Evolutionary conservation across 2,888 invertebrate species (phyloP), one percentile per base, ranked within the genome.

Genomic region (Antitype chi): DNA sequence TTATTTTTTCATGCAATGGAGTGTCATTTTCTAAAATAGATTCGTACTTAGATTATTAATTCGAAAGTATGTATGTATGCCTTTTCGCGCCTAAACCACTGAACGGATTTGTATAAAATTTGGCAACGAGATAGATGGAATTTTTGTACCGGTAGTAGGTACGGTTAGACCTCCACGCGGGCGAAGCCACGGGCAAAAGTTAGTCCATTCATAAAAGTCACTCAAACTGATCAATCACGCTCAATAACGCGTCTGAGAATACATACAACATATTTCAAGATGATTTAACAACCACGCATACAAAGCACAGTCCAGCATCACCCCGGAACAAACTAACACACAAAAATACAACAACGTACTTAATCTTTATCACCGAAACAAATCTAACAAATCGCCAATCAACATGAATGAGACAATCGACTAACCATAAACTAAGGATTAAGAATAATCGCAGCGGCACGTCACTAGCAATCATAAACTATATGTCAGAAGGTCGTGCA

Each of bases 371-470:
- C 49, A 78, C 78, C 80, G 74, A 81, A 78, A 76, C 75, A 72
- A 78, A 78, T 69, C 28, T n/a, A 81, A 82, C 86, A 74, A 81
- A 89, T 89, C 82, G 84, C 87, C 90, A 90, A 91, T 91, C 83
- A 86, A 79, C 83, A 74, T 74, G 73, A 85, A 87, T 85, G 78
- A 80, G 73, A 86, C 91, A 89, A 91, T 91, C 88, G 91, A 85
- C 82, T 85, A 82, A 88, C 91, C 90, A 91, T 94, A 93, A 93
- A 94, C 87, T 59, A 87, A 81, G 93, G 91, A 94, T 94, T 93
- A 93, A 91, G 90, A 89, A 92, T 91, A 91, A 91, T 92, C 90
- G 90, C 87, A 85, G 81, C 87, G 85, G 87, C 86, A 88, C 90
- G 88, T 87, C 90, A 90, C 89, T 88, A 89, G 85, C 69, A 75